Base-by-base conservation (phyloP, 2,797 vertebrate species). In the Melanotaenia boesemani region DNA sequence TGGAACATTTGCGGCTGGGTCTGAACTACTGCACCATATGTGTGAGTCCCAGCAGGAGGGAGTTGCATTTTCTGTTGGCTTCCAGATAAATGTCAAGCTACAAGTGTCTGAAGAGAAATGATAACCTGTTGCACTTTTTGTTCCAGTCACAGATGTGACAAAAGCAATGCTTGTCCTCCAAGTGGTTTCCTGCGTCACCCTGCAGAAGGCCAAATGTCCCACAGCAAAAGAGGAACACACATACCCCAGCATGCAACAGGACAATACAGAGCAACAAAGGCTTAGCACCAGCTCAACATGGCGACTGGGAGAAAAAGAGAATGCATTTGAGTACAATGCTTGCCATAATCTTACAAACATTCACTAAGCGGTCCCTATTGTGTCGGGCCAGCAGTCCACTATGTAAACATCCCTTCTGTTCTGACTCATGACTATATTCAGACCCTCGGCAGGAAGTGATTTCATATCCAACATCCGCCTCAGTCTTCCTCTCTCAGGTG, bases 371-470 rank as follows among this genome's bases (percentile, higher is more conserved):
- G 82, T 71, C 30, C 67, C 90, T 68, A 93, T 93, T 93, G 92
- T 93, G 87, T 92, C 65, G 75, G 80, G 66, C 81, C 82, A 63
- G 81, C 79, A 72, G 87, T 58, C 75, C 61, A 20, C 62, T 39
- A 69, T 72, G 79, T 92, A 91, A 93, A 93, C 90, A 93, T 92
- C 92, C 91, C 79, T 76, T 84, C 69, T 70, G 68, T 5, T 76
- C 72, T 58, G 69, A 83, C 79, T 72, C 80, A 67, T 0, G 70
- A 76, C 91, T 93, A 92, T 84, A 92, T 93, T 90, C 88, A 92
- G 91, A 86, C 72, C 68, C 54, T 1, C 7, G 66, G 56, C 85
- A 92, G 92, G 93, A 94, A 93, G 77, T 94, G 94, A 93, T 84
- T 85, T 94, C 91, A 94, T 89, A 74, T 63, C 83, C 88, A 81